Evolutionary conservation across 2,888 invertebrate species (phyloP).

Genomic region (Xylota sylvarum): DNA sequence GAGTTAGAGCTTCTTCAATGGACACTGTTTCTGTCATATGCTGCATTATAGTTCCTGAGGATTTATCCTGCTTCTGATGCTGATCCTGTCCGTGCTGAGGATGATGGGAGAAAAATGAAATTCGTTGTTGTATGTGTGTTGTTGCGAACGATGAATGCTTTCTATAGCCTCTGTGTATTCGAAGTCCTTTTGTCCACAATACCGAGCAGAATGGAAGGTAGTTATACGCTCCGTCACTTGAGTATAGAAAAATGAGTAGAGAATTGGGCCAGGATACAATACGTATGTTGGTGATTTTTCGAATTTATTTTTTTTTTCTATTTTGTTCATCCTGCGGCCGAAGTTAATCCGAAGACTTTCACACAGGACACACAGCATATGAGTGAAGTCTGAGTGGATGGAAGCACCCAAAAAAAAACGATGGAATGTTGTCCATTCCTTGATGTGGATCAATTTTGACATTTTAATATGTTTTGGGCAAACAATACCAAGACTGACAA

Average conservation of each 20-base stretch:
- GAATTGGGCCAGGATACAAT: constrained; percentile 45
- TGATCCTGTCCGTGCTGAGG: constrained; percentile 57
- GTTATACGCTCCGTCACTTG: constrained; percentile 73
- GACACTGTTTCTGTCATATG: constrained; percentile 72
- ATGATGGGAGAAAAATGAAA: constrained; percentile 68
- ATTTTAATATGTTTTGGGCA: constrained; percentile 73
- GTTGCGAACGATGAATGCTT: constrained; percentile 53
- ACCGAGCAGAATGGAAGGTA: constrained; percentile 44
- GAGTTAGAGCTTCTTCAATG: constrained; percentile 52
- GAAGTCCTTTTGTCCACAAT: constrained; percentile 62
- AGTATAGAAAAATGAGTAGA: constrained; percentile 46
- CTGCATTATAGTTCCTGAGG: constrained; percentile 63
- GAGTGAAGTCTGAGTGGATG: not conserved
- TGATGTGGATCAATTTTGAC: constrained; percentile 72
- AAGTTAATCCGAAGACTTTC: constrained; percentile 70
- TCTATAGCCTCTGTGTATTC: constrained; percentile 51
- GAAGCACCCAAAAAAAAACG: constrained; percentile 19
- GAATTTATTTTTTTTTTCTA: constrained; percentile 19
- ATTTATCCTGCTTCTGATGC: constrained; percentile 54
- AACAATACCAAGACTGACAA: constrained; percentile 63
- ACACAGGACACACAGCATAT: constrained; percentile 54
- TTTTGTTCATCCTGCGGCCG: not conserved
- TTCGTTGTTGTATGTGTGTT: constrained; percentile 35
- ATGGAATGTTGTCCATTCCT: constrained; percentile 63
- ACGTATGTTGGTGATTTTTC: constrained; percentile 39